A percentile compares a stretch with the other conserved stretches of the same genome.
These are phyloP conservation scores for Malachius bipustulatus DNA, from an alignment of 2,888 invertebrate species.

Conservation along the genomic window DNA sequence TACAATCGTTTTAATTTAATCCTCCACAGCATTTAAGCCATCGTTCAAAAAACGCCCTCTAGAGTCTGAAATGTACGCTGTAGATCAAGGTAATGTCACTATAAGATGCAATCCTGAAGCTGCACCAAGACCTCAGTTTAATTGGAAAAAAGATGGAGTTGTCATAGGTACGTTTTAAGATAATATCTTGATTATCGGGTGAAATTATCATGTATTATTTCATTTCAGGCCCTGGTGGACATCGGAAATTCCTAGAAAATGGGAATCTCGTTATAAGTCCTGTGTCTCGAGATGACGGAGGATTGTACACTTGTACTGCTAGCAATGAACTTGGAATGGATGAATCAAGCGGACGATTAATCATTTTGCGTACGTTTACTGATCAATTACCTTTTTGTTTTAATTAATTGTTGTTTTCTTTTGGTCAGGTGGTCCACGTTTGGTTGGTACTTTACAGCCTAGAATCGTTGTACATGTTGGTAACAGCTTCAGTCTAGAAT, in stretches of 20 bases:
- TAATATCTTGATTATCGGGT: not conserved
- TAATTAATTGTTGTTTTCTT: not conserved
- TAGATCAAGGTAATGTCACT: slow-evolving; percentile 82
- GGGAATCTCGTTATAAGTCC: slow-evolving; percentile 80
- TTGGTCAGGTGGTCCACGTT: slow-evolving; percentile 48
- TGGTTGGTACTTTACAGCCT: slow-evolving; percentile 55
- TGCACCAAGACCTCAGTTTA: slow-evolving; percentile 77
- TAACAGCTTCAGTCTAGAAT: slow-evolving; percentile 61
- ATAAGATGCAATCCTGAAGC: slow-evolving; percentile 89
- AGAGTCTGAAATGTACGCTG: slow-evolving; percentile 82
- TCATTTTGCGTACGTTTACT: slow-evolving; percentile 59
- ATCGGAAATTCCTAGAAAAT: slow-evolving; percentile 67
- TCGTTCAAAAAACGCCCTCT: slow-evolving; percentile 83
- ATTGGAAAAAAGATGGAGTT: slow-evolving; percentile 82
- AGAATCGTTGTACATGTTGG: slow-evolving; percentile 56
- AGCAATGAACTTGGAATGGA: slow-evolving; percentile 79
- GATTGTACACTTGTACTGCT: slow-evolving; percentile 74
- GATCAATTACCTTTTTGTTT: too few species aligned
- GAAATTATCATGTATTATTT: slow-evolving; percentile 4
- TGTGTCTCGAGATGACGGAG: slow-evolving; percentile 78
- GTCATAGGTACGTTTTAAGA: slow-evolving; percentile 39
- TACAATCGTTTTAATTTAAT: slow-evolving; percentile 5
- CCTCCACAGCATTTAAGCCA: slow-evolving; percentile 53
- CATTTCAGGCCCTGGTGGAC: slow-evolving; percentile 57
- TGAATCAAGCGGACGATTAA: slow-evolving; percentile 69